Evolutionary conservation across 2,888 invertebrate species (phyloP), one percentile per base, ranked within the genome.

Genomic region (Caenorhabditis sp.): DNA sequence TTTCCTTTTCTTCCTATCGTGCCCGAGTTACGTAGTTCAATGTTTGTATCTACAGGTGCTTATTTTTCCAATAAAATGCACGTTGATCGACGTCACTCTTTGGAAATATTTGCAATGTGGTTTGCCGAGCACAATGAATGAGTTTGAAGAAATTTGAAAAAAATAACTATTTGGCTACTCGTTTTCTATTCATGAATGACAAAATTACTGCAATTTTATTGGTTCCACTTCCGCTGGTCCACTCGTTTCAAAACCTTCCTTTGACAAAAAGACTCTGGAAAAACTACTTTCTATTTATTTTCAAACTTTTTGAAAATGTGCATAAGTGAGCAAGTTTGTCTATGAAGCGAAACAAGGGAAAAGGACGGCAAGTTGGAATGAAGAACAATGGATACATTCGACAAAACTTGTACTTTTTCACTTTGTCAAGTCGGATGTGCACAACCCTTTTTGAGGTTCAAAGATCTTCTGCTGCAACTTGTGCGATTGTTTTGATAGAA

Each of bases 11-110:
- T 51, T 40, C 47, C 20, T 53, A 9, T 62, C 60, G 60, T 60
- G 70, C 53, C n/a, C 18, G 47, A 9, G n/a, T 60, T 60, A 24
- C 24, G 40, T 60, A 60, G 60, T 64, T 72, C 35, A 44, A 72
- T 65, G 65, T 74, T 65, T 74, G 74, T 60, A 37, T 74, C 50
- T 65, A 74, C 74, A 65, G 65, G 74, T 74, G 74, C 60, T 50
- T 67, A 74, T 74, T 65, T 65, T 74, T 72, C 40, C 51, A 67
- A 76, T 76, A 76, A 71, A 74, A 67, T 58, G 67, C 76, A 76
- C 76, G 58, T 76, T 32, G n/a, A 51, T 60, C 53, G 51, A 76
- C 76, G 76, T 76, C 76, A 76, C 28, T 24, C 37, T 71, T 40
- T 53, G 40, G 32, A 32, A 32, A 20, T 56, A 32, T 53, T 56